Evolutionary conservation across 2,888 invertebrate genomes (phyloP), one percentile per base, ranked within the genome.

Genomic region (Onthophagus sagittarius): DNA sequence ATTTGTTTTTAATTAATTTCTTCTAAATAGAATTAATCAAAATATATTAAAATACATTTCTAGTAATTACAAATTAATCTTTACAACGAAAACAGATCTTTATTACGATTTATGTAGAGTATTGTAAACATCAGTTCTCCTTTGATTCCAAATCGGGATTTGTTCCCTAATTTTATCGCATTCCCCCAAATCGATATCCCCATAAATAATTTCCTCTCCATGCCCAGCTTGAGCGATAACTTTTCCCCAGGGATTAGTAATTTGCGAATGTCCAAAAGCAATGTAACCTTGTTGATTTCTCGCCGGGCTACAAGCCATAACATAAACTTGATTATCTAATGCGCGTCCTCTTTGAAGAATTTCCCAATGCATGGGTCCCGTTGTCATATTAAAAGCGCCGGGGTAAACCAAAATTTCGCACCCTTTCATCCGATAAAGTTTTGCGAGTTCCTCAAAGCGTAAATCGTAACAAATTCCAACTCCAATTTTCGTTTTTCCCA

Each of bases 381-480:
- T 98, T 0, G 95, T 96, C 94, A 95, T 94, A 85, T 97, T 98
- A 85, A 98, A 98, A 0, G 98, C 97, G 31, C 93, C 97, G 0
- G 98, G 98, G 86, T 97, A 98, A 23, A 98, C 86, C 32, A 98
- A 85, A 79, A 98, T 84, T 72, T 95, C 90, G 81, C 97, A 97
- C 0, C 94, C 96, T 92, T 80, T 72, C 62, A 82, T 74, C 15
- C 73, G 13, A 85, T 94, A 93, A 4, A 93, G 79, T 74, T 91
- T 89, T 0, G 96, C 94, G 88, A 98, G 87, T 86, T 98, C 97
- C 74, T 93, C 91, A 85, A 98, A 99, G 15, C 98, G 88, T 72
- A 98, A 88, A 82, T 98, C 98, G 83, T 98, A 98, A 82, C 98
- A 99, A 80, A 98, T 95, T 1, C 97, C 98, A 69, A 98, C 82